Conservation (phyloP, 2,113 vertebrate species). For the Thomomys bottae region DNA sequence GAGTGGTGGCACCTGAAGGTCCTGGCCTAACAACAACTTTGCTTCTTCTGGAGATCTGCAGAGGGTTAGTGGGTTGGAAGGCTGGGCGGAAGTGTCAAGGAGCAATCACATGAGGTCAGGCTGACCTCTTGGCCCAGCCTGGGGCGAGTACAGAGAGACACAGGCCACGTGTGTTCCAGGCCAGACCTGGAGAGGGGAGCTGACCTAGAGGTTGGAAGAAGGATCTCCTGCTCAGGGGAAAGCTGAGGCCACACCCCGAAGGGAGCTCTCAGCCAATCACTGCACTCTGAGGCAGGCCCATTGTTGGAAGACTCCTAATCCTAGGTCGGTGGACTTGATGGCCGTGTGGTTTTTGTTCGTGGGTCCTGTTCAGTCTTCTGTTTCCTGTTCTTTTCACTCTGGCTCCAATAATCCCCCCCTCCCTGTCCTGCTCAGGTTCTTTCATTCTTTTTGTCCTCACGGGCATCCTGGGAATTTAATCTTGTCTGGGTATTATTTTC, state of each 20-base stretch:
- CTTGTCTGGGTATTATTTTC: neutral
- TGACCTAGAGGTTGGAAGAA: too few species aligned
- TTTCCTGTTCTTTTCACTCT: neutral
- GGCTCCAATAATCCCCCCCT: neutral
- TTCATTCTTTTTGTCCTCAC: neutral
- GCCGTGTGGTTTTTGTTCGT: neutral
- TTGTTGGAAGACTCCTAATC: neutral
- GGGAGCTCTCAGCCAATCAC: too few species aligned
- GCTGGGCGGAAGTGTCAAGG: slow-evolving; percentile 43
- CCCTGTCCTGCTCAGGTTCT: neutral
- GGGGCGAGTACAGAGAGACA: neutral
- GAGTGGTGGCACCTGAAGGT: slow-evolving; percentile 24
- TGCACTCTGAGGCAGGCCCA: neutral
- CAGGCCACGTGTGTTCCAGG: slow-evolving; percentile 41
- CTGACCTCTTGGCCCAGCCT: slow-evolving; percentile 64
- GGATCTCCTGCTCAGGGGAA: too few species aligned
- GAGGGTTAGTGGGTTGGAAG: slow-evolving; percentile 61
- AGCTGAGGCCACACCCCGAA: too few species aligned
- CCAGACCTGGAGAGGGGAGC: neutral
- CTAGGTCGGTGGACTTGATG: too few species aligned
- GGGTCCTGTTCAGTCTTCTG: too few species aligned
- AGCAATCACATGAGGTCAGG: slow-evolving; percentile 52
- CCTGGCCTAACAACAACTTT: slow-evolving; percentile 34
- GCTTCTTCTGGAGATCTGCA: slow-evolving; percentile 64
- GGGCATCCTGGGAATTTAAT: neutral